Conservation (phyloP, 2,797 vertebrate genomes). For the Crenichthys baileyi region DNA sequence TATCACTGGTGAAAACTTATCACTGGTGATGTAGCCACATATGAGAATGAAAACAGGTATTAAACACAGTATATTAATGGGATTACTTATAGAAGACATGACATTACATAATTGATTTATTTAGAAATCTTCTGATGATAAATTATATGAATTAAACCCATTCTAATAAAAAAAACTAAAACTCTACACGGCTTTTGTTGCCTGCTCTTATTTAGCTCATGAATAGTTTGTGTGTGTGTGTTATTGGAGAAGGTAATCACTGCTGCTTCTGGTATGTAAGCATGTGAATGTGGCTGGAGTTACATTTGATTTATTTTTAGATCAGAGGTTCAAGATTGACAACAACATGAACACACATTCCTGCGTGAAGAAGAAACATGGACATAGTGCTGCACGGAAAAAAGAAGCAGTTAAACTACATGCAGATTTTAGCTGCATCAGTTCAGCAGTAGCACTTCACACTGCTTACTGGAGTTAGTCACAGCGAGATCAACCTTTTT, state of each 20-base stretch:
- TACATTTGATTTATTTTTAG: slow-evolving; percentile 66
- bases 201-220: slow-evolving; percentile 42
- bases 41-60: background rate
- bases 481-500: background rate
- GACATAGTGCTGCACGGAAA: background rate
- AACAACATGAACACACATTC: slow-evolving; percentile 22
- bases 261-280: slow-evolving; percentile 40
- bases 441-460: slow-evolving; percentile 38
- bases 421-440: slow-evolving; percentile 31
- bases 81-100: background rate
- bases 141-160: background rate
- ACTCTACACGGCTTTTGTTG: slow-evolving; percentile 3
- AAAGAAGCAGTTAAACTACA: slow-evolving; percentile 1
- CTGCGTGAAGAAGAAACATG: slow-evolving; percentile 19
- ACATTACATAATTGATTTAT: background rate
- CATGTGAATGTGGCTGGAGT: slow-evolving; percentile 36
- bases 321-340: slow-evolving; percentile 44
- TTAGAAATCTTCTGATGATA: background rate
- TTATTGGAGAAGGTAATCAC: slow-evolving; percentile 63
- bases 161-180: background rate
- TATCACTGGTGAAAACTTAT: slow-evolving; percentile 21
- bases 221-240: slow-evolving; percentile 28
- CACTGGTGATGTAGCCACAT: background rate
- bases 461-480: slow-evolving; percentile 61
- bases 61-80: background rate